Evolutionary conservation across 1,140 invertebrate species (phyloP).

Genomic region (Asbolus verrucosus): DNA sequence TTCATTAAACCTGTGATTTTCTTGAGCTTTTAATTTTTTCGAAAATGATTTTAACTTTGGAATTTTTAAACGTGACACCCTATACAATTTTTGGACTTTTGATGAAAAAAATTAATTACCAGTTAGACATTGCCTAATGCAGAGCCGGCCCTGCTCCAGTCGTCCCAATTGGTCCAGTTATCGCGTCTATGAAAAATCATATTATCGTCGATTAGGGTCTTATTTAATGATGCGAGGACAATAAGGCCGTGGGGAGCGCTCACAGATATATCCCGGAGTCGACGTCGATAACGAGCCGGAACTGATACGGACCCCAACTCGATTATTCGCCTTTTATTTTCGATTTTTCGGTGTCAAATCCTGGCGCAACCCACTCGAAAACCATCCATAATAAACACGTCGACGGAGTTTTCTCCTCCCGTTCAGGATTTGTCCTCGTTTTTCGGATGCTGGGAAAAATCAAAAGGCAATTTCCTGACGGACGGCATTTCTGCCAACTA

Average conservation of each 20-base stretch:
- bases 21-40: too few relatives aligned
- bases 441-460: constrained; percentile 1
- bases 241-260: constrained; percentile 40
- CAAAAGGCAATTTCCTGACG: constrained; percentile 30
- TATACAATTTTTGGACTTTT: too few relatives aligned
- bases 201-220: not conserved
- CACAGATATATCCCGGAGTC: too few relatives aligned
- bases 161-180: too few relatives aligned
- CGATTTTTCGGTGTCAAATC: not conserved
- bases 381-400: not conserved
- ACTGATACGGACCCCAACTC: constrained; percentile 13
- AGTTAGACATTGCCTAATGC: too few relatives aligned
- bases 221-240: constrained; percentile 38
- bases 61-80: too few relatives aligned
- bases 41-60: too few relatives aligned
- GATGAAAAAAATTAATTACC: too few relatives aligned
- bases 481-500: too few relatives aligned
- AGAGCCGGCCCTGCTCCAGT: too few relatives aligned
- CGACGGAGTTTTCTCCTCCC: not conserved
- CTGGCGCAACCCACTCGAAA: constrained; percentile 17
- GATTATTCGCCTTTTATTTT: constrained; percentile 29
- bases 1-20: too few relatives aligned
- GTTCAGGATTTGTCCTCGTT: not conserved
- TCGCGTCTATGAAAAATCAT: not conserved
- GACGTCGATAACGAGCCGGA: constrained; percentile 35